Percentiles rank a stretch among this genome's conserved stretches.
Evolutionary conservation across 2,888 invertebrate genomes (phyloP).

Genomic region (Campoletis raptor): DNA sequence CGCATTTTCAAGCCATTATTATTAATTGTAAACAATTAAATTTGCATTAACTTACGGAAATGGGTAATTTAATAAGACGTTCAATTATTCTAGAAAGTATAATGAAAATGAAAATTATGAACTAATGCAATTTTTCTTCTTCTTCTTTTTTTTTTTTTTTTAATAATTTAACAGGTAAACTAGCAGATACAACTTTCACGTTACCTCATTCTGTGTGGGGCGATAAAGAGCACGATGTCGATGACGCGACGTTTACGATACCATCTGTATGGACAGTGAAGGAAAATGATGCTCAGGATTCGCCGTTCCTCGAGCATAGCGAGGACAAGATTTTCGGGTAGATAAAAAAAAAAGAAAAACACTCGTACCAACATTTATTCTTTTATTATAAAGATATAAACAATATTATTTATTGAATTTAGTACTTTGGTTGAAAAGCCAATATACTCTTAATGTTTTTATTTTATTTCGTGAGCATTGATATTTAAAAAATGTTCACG

Average conservation of each 20-base stretch:
- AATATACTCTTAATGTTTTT: not conserved
- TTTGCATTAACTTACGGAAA: slow-evolving; percentile 2
- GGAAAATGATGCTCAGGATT: slow-evolving; percentile 77
- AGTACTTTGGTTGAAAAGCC: not conserved
- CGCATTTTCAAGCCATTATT: not conserved
- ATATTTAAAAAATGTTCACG: not conserved
- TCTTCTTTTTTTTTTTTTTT: not conserved
- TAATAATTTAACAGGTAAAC: slow-evolving; percentile 69
- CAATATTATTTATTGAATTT: not conserved
- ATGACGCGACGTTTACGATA: slow-evolving; percentile 75
- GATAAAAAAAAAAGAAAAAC: not conserved
- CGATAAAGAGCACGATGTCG: slow-evolving; percentile 43
- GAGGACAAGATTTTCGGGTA: slow-evolving; percentile 79
- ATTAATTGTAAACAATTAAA: not conserved
- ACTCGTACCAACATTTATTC: not conserved
- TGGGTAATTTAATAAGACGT: not conserved
- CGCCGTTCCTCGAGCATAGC: slow-evolving; percentile 72
- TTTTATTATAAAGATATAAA: not conserved
- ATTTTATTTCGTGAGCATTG: not conserved
- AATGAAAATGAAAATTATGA: not conserved
- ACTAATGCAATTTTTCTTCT: not conserved
- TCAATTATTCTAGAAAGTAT: slow-evolving; percentile 13
- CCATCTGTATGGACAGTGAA: slow-evolving; percentile 79
- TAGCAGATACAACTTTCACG: slow-evolving; percentile 62
- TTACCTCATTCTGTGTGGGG: slow-evolving; percentile 45